These are phyloP conservation scores for Cephus pulcher DNA, from an alignment of 2,888 invertebrate species.

Conservation along the genomic window DNA sequence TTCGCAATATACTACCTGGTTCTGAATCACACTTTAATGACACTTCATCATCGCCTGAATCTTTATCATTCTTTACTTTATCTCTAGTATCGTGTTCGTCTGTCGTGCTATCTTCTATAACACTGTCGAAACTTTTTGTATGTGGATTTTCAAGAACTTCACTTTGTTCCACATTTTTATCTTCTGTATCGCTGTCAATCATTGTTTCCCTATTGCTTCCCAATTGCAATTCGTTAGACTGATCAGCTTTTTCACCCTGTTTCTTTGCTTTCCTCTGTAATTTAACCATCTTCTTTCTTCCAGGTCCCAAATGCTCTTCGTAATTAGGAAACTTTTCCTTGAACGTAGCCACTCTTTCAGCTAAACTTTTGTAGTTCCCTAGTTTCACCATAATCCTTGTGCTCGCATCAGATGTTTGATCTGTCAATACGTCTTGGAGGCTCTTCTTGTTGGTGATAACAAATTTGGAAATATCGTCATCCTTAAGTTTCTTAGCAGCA, in stretches of 20 bases:
- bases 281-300: slow-evolving; percentile 34
- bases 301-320: slow-evolving; percentile 37
- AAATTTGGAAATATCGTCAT: slow-evolving; percentile 56
- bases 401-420: slow-evolving; percentile 30
- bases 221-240: slow-evolving; percentile 5
- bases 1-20: not conserved
- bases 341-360: slow-evolving; percentile 43
- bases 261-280: slow-evolving; percentile 28
- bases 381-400: slow-evolving; percentile 47
- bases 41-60: not conserved
- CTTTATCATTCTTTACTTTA: not conserved
- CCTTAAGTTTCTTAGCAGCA: slow-evolving; percentile 50
- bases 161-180: slow-evolving; percentile 3
- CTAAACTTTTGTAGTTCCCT: slow-evolving; percentile 41
- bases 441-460: slow-evolving; percentile 40
- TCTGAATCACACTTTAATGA: not conserved
- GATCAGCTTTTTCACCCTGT: not conserved
- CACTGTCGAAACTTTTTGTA: not conserved
- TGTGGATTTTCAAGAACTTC: slow-evolving; percentile 8
- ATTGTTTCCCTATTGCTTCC: not conserved
- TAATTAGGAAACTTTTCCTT: slow-evolving; percentile 53
- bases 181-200: not conserved
- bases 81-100: not conserved
- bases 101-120: not conserved
- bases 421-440: slow-evolving; percentile 39